Evolutionary conservation across 2,797 vertebrate genomes (phyloP), one percentile per base, ranked within the genome.

Genomic region (Coreius guichenoti): DNA sequence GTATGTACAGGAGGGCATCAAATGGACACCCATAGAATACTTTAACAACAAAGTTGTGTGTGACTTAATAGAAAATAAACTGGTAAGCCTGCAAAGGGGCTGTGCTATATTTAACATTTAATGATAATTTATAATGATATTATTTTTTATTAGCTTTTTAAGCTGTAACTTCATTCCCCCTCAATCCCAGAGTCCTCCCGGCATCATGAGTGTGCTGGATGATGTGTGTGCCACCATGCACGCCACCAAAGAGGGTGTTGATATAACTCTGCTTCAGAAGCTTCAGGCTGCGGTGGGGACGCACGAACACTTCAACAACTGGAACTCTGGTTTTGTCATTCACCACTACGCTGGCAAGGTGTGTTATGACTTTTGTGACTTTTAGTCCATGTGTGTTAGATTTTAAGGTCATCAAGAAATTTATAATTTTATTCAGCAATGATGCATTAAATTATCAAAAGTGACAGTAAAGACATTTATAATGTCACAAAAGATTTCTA

Each of bases 31-130:
- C 36, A 99, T 99, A 61, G 95, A 99, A 69, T 99, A 99, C 87
- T 99, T 99, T 94, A 99, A 99, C 93, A 99, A 99, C 94, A 99
- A 99, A 92, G 89, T 99, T 47, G 98, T 99, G 88, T 99, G 98
- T 3, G 98, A 99, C 90, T 97, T 99, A 79, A 99, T 99, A 54
- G 98, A 99, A 93, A 99, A 98, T 92, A 99, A 99, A 91, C 78
- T 99, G 97, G 97, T 98, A 90, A 96, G 96, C 17, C 68, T 47
- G 45, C 12, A 75, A 29, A 51, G 16, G n/a, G 6, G 13, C 8
- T 76, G 17, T 68, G 5, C 49, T 33, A 33, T 33, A 67, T 47
- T 73, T 26, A 3, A 21, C 29, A 61, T 33, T 33, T n/a, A 33
- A n/a, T 39, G 9, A 29, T 33, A 68, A 65, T 65, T 68, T 9